Conservation (phyloP, 1,140 invertebrate species). For the Euura saliciscinereae region DNA sequence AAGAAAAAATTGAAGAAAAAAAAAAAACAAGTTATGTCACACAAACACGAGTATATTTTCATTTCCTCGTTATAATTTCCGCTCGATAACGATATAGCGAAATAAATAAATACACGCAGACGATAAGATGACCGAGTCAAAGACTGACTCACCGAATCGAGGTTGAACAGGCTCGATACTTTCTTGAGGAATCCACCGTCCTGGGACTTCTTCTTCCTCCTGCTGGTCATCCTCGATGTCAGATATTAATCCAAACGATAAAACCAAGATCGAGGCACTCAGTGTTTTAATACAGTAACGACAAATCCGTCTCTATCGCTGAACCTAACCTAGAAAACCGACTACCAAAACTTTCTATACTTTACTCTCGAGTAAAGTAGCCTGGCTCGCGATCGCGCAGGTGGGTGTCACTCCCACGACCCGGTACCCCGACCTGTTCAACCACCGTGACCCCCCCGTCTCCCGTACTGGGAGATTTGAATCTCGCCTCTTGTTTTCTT, state of each 20-base stretch:
- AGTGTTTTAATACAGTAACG: too few relatives aligned
- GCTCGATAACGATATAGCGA: too few relatives aligned
- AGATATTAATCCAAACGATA: too few relatives aligned
- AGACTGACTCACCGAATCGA: conserved; percentile 76
- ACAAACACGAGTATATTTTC: too few relatives aligned
- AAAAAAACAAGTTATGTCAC: background rate
- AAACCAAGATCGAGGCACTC: too few relatives aligned
- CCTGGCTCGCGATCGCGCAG: conserved; percentile 22
- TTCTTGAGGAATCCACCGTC: conserved; percentile 80
- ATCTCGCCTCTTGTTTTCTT: too few relatives aligned
- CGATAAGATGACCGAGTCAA: too few relatives aligned
- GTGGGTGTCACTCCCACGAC: conserved; percentile 36
- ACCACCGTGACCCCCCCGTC: background rate
- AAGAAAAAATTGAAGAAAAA: background rate
- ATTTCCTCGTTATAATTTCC: background rate
- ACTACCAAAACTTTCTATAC: too few relatives aligned
- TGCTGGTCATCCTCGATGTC: conserved; percentile 68
- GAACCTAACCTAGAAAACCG: too few relatives aligned
- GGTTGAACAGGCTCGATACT: conserved; percentile 84
- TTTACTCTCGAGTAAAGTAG: conserved; percentile 17
- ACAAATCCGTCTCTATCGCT: too few relatives aligned
- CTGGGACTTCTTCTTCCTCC: conserved; percentile 76
- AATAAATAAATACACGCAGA: background rate
- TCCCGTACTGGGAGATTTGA: background rate
- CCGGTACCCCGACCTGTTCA: background rate